Conservation (phyloP, 53 echinoderm and acorn worm species). For the Arbacia lixula region DNA sequence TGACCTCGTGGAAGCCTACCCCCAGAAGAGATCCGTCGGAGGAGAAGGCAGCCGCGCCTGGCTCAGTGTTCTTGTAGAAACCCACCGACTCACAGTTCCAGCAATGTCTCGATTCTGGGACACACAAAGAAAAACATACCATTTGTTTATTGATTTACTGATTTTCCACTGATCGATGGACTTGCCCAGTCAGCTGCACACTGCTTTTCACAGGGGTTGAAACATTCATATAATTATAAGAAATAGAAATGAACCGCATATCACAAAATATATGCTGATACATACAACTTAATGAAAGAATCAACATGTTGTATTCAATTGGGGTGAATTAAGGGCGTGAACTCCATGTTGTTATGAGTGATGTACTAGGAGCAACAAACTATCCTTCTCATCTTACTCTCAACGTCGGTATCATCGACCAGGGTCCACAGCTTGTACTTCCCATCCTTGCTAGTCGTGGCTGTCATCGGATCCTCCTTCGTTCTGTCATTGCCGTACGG, state of each 20-base stretch:
- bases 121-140: neutral
- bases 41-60: constrained; percentile 73
- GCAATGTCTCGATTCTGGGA: constrained; percentile 43
- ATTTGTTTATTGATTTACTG: no score
- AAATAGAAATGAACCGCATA: neutral
- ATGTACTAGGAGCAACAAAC: no score
- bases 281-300: no score
- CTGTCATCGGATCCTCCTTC: constrained; percentile 59
- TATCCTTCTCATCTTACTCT: no score
- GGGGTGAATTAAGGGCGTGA: no score
- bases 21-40: constrained; percentile 86
- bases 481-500: constrained; percentile 47
- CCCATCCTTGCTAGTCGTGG: constrained; percentile 72
- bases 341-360: no score
- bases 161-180: no score
- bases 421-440: constrained; percentile 86
- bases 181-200: no score
- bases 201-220: no score
- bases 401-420: constrained; percentile 68
- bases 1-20: constrained; percentile 73
- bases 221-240: neutral
- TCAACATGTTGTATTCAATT: no score
- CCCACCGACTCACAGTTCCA: constrained; percentile 95
- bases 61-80: constrained; percentile 72
- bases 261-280: no score